Base-by-base conservation (phyloP, 2,113 vertebrate species). In the Neotoma lepida region DNA sequence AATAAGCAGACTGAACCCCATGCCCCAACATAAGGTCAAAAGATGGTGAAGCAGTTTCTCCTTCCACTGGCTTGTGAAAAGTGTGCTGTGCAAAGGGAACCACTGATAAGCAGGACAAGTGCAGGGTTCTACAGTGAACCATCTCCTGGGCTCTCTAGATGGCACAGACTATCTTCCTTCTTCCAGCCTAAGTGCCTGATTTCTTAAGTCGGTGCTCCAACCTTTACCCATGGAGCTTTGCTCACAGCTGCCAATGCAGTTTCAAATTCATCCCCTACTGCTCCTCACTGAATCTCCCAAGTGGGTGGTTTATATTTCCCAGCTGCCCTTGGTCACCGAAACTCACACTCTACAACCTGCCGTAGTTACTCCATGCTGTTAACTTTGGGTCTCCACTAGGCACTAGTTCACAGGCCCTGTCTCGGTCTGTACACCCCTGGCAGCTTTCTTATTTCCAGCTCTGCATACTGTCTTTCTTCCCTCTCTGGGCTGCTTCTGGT, bases 201-300 rank as follows among this genome's bases (percentile, higher is more conserved):
- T 86, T 84, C 77, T 63, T 58, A 89, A 87, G 84, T 51, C 12
- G 49, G 80, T 41, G 24, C 58, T 85, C 81, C 9, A 4, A 89
- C 54, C 93, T 76, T 70, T 85, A 93, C 56, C 73, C 63, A 82
- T 49, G 64, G 6, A 63, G 66, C 22, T 92, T 71, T 71, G 61
- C 24, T 95, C 17, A 2, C 20, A 39, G 86, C 44, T 89, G 76
- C 70, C 66, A 76, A 86, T 58, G 88, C 28, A 80, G 74, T 71
- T 88, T 78, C 71, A 89, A 73, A 82, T 2, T 5, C 41, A 49
- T 39, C 76, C 70, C 41, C 39, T 51, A 56, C 71, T 22, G 63
- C 22, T 61, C 51, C 51, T 35, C 56, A 30, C 15, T 10, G 9
- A n/a, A 54, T 33, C 44, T 88, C 81, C 87, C 88, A 3, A 20